Percentiles rank a stretch among this genome's conserved stretches.
phyloP scores from a whole-genome alignment of 2,888 invertebrate species.

The Venusia cambrica region DNA sequence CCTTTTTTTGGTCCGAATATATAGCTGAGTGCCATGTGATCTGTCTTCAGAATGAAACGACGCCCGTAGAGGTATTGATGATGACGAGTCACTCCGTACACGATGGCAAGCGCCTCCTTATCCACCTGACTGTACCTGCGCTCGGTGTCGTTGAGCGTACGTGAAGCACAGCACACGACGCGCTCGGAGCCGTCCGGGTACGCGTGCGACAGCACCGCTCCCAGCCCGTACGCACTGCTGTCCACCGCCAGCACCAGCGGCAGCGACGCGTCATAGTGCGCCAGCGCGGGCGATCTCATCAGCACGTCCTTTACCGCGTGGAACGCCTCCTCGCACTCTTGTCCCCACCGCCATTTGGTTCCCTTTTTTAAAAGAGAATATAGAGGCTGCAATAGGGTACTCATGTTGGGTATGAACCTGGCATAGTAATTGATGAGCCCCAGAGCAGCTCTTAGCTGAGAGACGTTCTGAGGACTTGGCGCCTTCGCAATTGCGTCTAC shows the following conservation, averaged over 20 bases:
- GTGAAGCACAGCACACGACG: neutral
- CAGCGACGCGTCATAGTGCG: too few species aligned
- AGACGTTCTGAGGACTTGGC: conserved; percentile 4
- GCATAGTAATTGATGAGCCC: conserved; percentile 7
- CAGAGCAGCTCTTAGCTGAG: conserved; percentile 2
- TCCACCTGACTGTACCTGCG: conserved; percentile 1
- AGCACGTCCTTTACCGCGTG: neutral
- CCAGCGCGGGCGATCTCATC: neutral
- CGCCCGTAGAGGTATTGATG: conserved; percentile 34
- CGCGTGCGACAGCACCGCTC: too few species aligned
- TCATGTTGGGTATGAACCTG: too few species aligned
- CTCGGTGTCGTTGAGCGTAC: neutral
- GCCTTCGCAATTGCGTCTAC: conserved; percentile 17
- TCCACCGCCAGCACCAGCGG: too few species aligned
- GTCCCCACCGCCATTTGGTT: neutral
- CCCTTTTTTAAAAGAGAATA: too few species aligned
- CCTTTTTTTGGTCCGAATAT: conserved; percentile 15
- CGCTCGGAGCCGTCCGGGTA: neutral
- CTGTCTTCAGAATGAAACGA: conserved; percentile 40
- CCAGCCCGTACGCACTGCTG: too few species aligned
- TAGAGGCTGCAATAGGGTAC: too few species aligned
- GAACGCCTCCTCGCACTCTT: neutral
- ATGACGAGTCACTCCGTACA: conserved; percentile 6
- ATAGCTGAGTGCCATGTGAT: conserved; percentile 47
- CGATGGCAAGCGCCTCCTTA: too few species aligned